Evolutionary conservation across 2,888 invertebrate genomes (phyloP), one percentile per base, ranked within the genome.

Genomic region (Spicauda simplicius): DNA sequence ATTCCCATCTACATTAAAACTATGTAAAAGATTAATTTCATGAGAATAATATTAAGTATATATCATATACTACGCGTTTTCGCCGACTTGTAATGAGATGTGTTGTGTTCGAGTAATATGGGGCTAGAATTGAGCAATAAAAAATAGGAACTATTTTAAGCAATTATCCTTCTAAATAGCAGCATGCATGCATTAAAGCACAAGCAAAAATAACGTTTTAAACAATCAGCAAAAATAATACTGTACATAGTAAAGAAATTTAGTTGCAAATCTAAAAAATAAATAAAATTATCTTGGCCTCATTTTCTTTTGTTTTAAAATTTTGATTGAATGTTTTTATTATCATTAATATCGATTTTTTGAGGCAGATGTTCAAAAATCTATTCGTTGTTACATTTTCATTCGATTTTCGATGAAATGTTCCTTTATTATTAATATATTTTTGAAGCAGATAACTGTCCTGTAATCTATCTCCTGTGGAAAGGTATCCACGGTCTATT

Each of bases 61-160:
- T n/a, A n/a, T 41, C 14, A 41, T 41, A 14, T 14, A 41, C 41
- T 14, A 12, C 2, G 41, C 19, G 16, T 57, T 10, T 19, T 50
- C 6, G 52, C 14, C 33, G 37, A 52, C 10, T 64, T 20, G 57
- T 52, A 41, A 41, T 14, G 41, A 14, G 19, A 64, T 57, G 64
- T 50, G 48, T 37, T 37, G 64, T 57, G 57, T 57, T n/a, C 20
- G 37, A 33, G 37, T 41, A 41, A 41, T 52, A 58, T 52, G 16
- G 20, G 25, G 33, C 12, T 20, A 20, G 10, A 41, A 8, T 58
- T 25, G 58, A 56, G 64, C 16, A 64, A 57, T 20, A 64, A 57
- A 64, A 37, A 25, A 64, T 57, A 64, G 48, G 57, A 52, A 64
- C 64, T 33, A 18, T 25, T 25, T 25, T 30, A 62, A 55, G 62